A percentile compares a stretch with the other conserved stretches of the same genome.
These are phyloP conservation scores for Zenarchopterus dispar DNA, from an alignment of 2,797 vertebrate genomes.

Conservation along the genomic window DNA sequence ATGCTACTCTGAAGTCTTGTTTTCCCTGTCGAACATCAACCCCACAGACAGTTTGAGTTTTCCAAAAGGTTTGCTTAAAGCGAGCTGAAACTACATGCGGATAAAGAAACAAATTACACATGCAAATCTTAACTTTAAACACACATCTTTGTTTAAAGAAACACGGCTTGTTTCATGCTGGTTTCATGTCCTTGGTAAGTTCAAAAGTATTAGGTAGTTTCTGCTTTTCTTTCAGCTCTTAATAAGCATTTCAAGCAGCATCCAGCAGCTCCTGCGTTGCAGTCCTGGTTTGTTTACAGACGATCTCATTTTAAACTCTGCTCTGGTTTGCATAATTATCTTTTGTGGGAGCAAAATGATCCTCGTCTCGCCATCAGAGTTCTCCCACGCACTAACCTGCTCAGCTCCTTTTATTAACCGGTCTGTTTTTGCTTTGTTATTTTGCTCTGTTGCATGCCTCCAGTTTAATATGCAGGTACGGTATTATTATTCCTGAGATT, in stretches of 20 bases:
- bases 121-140: neutral
- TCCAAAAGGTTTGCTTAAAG: too few relatives aligned
- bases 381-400: slow-evolving; percentile 58
- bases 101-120: neutral
- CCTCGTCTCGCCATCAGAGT: slow-evolving; percentile 48
- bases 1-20: too few relatives aligned
- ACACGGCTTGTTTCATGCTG: neutral
- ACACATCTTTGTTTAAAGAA: too few relatives aligned
- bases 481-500: slow-evolving; percentile 59
- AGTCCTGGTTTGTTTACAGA: slow-evolving; percentile 51
- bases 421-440: slow-evolving; percentile 63
- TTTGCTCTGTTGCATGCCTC: slow-evolving; percentile 62
- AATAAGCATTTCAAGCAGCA: slow-evolving; percentile 24
- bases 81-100: too few relatives aligned
- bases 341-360: slow-evolving; percentile 55
- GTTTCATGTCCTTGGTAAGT: slow-evolving; percentile 3
- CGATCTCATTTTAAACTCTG: slow-evolving; percentile 57
- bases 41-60: too few relatives aligned
- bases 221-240: neutral
- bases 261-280: slow-evolving; percentile 12
- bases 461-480: slow-evolving; percentile 80
- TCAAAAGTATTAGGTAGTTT: neutral
- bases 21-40: too few relatives aligned
- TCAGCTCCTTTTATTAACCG: slow-evolving; percentile 60
- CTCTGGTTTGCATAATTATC: slow-evolving; percentile 65